A percentile compares a stretch with the other conserved stretches of the same genome.
phyloP scores from a whole-genome alignment of 64 coral and sea anemone genomes.

The Montipora capricornis region DNA sequence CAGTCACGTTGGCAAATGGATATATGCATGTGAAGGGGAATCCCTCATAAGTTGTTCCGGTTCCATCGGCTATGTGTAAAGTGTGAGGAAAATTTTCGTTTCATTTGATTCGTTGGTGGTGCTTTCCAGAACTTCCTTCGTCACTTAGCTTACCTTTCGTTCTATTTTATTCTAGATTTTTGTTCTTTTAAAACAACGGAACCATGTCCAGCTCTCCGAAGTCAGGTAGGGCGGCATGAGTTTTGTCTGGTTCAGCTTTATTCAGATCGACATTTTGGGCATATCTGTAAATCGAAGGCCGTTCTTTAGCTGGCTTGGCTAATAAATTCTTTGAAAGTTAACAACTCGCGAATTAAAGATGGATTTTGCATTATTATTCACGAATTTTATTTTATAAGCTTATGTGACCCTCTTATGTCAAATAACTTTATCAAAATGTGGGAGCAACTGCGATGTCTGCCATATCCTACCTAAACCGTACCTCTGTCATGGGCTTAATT shows the following conservation, averaged over 20 bases:
- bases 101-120: not conserved
- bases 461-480: no score
- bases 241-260: not conserved
- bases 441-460: no score
- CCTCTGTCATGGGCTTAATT: no score
- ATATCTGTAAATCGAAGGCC: no score
- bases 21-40: conserved; percentile 2
- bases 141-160: not conserved
- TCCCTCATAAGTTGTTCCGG: conserved; percentile 38
- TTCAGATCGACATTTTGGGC: not conserved
- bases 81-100: not conserved
- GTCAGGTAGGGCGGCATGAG: not conserved
- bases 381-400: no score
- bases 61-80: not conserved
- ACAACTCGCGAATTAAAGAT: no score
- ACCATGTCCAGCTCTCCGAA: conserved; percentile 29
- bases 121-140: not conserved
- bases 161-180: not conserved
- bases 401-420: no score
- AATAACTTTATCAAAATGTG: no score
- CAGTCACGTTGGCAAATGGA: conserved; percentile 1
- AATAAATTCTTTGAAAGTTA: no score
- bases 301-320: no score
- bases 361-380: no score
- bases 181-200: not conserved